phyloP scores from a whole-genome alignment of 1,140 invertebrate species.

The Schlechtendalia chinensis region DNA sequence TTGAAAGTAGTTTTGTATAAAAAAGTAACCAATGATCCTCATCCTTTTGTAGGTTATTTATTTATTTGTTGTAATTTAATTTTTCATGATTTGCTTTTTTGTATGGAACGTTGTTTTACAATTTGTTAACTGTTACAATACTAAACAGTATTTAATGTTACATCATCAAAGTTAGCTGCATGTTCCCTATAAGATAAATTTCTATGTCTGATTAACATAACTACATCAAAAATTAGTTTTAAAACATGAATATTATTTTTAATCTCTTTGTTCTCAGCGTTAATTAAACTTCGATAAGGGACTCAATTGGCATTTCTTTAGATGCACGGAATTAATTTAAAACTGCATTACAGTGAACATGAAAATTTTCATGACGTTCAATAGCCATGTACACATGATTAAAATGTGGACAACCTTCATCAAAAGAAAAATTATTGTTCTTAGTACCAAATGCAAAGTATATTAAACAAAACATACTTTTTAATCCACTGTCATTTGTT shows the following conservation, averaged over 20 bases:
- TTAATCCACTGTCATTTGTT: background rate
- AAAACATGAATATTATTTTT: conserved; percentile 1
- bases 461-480: background rate
- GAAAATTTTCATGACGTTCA: conserved; percentile 12
- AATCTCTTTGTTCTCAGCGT: background rate
- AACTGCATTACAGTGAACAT: background rate
- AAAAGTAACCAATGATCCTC: background rate
- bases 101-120: background rate
- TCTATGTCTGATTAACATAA: background rate
- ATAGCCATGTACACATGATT: background rate
- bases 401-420: background rate
- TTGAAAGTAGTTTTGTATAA: background rate
- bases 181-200: background rate
- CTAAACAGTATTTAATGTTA: background rate
- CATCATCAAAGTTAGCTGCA: background rate
- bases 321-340: background rate
- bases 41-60: background rate
- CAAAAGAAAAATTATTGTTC: background rate
- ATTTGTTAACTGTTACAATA: background rate
- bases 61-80: background rate
- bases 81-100: background rate
- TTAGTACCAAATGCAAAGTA: background rate
- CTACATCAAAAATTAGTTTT: background rate
- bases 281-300: background rate
- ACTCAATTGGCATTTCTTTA: background rate